Percentiles rank a stretch among this genome's conserved stretches.
phyloP scores from a whole-genome alignment of 1,140 invertebrate genomes.

The Heliothis virescens region DNA sequence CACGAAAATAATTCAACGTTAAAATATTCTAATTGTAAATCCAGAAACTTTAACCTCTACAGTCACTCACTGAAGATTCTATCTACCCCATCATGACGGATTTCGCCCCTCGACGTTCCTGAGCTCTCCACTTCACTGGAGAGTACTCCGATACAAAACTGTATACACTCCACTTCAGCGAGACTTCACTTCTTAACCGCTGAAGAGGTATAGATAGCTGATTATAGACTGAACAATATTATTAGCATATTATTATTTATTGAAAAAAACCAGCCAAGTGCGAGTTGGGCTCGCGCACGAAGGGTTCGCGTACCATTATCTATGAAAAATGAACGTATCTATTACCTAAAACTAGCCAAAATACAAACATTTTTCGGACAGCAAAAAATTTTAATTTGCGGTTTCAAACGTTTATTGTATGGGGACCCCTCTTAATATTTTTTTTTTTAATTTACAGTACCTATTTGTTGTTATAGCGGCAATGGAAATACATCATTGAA shows the following conservation, averaged over 20 bases:
- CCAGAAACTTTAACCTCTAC: not conserved
- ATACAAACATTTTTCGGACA: too few species aligned
- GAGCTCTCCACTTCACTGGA: constrained; percentile 18
- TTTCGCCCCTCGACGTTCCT: constrained; percentile 14
- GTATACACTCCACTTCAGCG: constrained; percentile 9
- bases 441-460: too few species aligned
- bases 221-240: not conserved
- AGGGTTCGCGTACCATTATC: too few species aligned
- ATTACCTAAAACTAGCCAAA: too few species aligned
- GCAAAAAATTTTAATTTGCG: too few species aligned
- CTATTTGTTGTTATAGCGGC: too few species aligned
- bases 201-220: not conserved
- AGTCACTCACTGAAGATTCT: not conserved
- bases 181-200: constrained; percentile 1
- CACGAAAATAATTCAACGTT: not conserved
- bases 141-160: constrained; percentile 1
- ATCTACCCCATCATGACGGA: not conserved
- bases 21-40: not conserved
- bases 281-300: too few species aligned
- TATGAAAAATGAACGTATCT: too few species aligned
- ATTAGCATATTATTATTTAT: not conserved
- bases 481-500: too few species aligned
- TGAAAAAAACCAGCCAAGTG: too few species aligned
- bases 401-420: too few species aligned
- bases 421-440: too few species aligned